Conservation (phyloP, 2,888 invertebrate genomes). For the Eristalis tenax region DNA sequence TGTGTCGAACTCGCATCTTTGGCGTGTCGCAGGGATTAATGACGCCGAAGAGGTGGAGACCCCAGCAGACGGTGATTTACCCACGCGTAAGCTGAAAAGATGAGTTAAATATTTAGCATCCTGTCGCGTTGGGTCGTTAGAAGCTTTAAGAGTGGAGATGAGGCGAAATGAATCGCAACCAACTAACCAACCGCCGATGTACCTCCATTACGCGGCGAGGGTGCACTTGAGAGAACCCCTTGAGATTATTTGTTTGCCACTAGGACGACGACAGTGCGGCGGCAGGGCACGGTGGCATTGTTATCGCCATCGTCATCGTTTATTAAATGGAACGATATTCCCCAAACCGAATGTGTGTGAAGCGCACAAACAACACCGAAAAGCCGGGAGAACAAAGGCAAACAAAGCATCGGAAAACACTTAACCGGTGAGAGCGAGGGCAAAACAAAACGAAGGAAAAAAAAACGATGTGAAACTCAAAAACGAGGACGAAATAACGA, state of each 20-base stretch:
- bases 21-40: constrained; percentile 66
- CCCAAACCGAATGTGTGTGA: constrained; percentile 52
- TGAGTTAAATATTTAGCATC: constrained; percentile 51
- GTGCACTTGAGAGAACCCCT: constrained; percentile 26
- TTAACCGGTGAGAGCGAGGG: constrained; percentile 26
- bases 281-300: constrained; percentile 24
- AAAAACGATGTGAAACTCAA: constrained; percentile 11
- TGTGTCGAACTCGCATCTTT: constrained; percentile 43
- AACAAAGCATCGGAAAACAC: constrained; percentile 63
- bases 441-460: constrained; percentile 4
- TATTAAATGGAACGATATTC: constrained; percentile 60
- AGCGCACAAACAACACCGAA: constrained; percentile 34
- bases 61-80: constrained; percentile 65
- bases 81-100: constrained; percentile 53
- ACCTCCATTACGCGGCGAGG: constrained; percentile 3
- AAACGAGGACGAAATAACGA: constrained; percentile 53
- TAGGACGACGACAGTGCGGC: constrained; percentile 17
- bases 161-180: neutral
- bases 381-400: constrained; percentile 54
- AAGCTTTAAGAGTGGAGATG: neutral
- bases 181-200: constrained; percentile 19
- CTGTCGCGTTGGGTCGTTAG: constrained; percentile 18
- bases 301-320: constrained; percentile 56
- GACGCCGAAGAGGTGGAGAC: constrained; percentile 53
- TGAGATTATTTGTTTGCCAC: constrained; percentile 63